Base-by-base conservation (phyloP, 1,140 invertebrate species). In the Achroia grisella region DNA sequence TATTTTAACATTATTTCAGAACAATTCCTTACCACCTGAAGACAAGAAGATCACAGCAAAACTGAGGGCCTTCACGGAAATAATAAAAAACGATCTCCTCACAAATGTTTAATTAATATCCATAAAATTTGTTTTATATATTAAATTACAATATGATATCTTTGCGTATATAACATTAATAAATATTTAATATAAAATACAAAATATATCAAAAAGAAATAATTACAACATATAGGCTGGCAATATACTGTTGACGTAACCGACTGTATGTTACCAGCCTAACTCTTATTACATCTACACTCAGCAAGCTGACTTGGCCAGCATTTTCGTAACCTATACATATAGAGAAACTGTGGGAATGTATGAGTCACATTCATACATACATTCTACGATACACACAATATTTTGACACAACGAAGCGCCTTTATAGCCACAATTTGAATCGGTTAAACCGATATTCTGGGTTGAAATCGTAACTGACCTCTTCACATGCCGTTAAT, bases 61-160 rank as follows among this genome's bases (percentile, higher is more conserved):
- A 56, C 48, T 74, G 5, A 71, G 56, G 13, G 47, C 55, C 8
- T 58, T 59, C 10, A 60, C 51, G 0, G 67, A 84, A 41, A 59
- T 49, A 61, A 73, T 79, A 39, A 79, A 71, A 61, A 58, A 53
- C 35, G 54, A 77, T 29, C 52, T 78, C 15, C 47, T 82, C 31
- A 48, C 60, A 39, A 62, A 77, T 44, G 14, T 15, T 84, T 80
- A 82, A 71, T 80, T 48, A 13, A 62, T 61, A 62, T 62, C 27
- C 55, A 57, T 61, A 67, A 60, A 60, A 52, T 58, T 55, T 50
- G 39, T 41, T 48, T 42, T 6, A 42, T 47, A 56, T 52, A 59
- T 39, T 43, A 49, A 37, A 48, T 45, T 55, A 62, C 42, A 50
- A 32, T 36, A 40, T 49, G 10, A 40, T 44, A 53, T 47, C 58